Conservation (phyloP, 2,888 invertebrate species). For the Pheosia tremula region DNA sequence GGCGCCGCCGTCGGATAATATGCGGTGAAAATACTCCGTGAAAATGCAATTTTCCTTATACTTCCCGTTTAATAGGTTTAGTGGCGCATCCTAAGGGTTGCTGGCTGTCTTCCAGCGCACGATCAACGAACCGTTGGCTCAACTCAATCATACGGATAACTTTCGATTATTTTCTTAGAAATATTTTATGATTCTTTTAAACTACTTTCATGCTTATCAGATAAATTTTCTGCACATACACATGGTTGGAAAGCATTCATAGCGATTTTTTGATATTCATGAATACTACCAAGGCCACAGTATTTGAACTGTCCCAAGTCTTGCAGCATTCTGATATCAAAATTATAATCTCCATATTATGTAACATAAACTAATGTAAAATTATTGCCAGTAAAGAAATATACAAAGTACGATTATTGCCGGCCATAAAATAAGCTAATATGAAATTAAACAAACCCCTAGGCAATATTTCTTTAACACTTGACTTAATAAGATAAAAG, state of each 20-base stretch:
- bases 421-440: conserved; percentile 7
- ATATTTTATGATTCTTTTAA: background rate
- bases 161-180: conserved; percentile 2
- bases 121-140: background rate
- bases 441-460: conserved; percentile 9
- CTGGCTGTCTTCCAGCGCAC: conserved; percentile 31
- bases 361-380: background rate
- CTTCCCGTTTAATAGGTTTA: conserved; percentile 51
- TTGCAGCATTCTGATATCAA: too few relatives aligned
- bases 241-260: too few relatives aligned
- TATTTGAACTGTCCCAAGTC: too few relatives aligned
- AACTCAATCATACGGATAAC: background rate
- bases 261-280: too few relatives aligned
- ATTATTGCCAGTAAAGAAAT: background rate
- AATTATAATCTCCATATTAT: background rate
- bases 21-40: conserved; percentile 39
- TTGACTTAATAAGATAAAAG: conserved; percentile 20
- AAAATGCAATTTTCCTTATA: conserved; percentile 52
- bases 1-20: conserved; percentile 17
- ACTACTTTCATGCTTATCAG: background rate
- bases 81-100: conserved; percentile 33
- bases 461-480: conserved; percentile 20
- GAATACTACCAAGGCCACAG: too few relatives aligned
- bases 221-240: background rate
- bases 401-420: conserved; percentile 5